Conservation (phyloP, 2,888 invertebrate species). For the Panopea generosa region DNA sequence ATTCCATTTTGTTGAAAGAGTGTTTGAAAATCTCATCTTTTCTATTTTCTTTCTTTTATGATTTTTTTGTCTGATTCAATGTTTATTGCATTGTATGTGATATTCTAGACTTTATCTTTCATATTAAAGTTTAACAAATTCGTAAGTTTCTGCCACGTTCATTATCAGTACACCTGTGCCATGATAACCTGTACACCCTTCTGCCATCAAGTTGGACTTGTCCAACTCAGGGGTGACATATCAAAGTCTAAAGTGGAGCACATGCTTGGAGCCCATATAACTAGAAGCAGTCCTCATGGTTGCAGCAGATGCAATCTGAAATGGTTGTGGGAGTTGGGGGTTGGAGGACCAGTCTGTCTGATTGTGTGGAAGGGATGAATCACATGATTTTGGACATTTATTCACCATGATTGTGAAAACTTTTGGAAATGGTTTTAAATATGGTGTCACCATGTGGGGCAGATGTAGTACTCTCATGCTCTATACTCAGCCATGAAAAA, state of each 20-base stretch:
- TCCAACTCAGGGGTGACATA: conserved; percentile 51
- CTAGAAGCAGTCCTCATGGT: conserved; percentile 20
- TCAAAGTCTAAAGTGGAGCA: conserved; percentile 64
- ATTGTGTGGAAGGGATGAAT: too few species aligned
- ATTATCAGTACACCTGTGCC: conserved; percentile 45
- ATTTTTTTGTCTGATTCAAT: neutral
- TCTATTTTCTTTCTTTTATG: neutral
- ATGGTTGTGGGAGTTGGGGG: neutral
- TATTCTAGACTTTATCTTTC: neutral
- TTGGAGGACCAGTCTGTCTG: too few species aligned
- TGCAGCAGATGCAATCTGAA: conserved; percentile 9
- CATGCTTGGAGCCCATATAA: conserved; percentile 62
- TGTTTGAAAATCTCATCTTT: neutral
- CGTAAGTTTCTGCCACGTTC: neutral
- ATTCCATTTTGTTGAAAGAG: conserved; percentile 12
- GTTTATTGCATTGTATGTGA: neutral
- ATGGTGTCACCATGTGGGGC: too few species aligned
- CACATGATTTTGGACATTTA: too few species aligned
- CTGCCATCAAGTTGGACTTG: conserved; percentile 16
- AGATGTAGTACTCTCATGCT: too few species aligned
- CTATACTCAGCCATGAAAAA: too few species aligned
- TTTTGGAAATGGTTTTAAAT: too few species aligned
- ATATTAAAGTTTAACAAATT: too few species aligned
- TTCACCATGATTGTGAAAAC: too few species aligned
- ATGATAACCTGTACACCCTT: conserved; percentile 15